phyloP scores from a whole-genome alignment of 2,888 invertebrate species.

The Trichogramma dendrolimi region DNA sequence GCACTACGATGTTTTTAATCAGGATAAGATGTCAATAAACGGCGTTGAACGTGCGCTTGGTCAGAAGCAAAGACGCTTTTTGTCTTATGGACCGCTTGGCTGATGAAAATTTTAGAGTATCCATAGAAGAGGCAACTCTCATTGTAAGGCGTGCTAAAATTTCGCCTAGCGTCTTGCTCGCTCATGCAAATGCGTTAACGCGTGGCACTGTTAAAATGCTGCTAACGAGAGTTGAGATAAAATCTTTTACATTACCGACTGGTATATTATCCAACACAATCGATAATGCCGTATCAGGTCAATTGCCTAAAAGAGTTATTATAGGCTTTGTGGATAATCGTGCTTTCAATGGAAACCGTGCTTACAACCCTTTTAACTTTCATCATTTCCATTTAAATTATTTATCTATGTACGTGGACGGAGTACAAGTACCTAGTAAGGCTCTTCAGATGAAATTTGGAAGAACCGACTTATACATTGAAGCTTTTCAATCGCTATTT shows the following conservation, averaged over 20 bases:
- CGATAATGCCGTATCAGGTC: background rate
- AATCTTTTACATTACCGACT: background rate
- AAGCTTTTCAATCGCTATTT: conserved; percentile 35
- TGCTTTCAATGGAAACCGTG: background rate
- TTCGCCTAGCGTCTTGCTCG: conserved; percentile 32
- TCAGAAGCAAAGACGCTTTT: conserved; percentile 30
- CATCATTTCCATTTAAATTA: background rate
- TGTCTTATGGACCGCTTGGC: background rate
- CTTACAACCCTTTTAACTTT: background rate
- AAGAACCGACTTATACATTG: conserved; percentile 20
- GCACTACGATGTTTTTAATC: conserved; percentile 33
- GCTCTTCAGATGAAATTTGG: conserved; percentile 30
- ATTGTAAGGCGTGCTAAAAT: conserved; percentile 32
- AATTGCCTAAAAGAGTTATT: background rate
- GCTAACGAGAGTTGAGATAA: background rate
- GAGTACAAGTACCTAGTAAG: conserved; percentile 30
- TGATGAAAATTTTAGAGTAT: background rate
- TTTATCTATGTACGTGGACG: conserved; percentile 27
- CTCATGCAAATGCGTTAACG: conserved; percentile 33
- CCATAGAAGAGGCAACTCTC: conserved; percentile 25
- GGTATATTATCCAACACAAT: background rate
- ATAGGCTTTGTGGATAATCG: background rate
- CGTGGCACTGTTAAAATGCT: conserved; percentile 28
- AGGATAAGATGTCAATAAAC: conserved; percentile 32
- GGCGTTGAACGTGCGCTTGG: conserved; percentile 30